Evolutionary conservation across 2,797 vertebrate genomes (phyloP).

Genomic region (Leontopithecus rosalia): DNA sequence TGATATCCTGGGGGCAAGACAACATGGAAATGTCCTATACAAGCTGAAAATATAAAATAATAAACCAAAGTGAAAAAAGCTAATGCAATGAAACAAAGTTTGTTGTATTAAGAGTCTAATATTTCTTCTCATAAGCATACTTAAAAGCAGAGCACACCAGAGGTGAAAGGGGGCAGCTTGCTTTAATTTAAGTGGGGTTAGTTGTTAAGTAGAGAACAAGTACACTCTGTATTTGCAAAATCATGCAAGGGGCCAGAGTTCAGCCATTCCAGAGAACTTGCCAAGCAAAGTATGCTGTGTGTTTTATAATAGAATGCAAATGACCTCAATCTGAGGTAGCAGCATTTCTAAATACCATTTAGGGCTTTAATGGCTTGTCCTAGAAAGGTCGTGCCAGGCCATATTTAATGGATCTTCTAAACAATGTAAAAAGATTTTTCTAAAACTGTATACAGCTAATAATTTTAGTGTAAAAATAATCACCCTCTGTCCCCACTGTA

Average conservation of each 20-base stretch:
- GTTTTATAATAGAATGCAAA: constrained; percentile 63
- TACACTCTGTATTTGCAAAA: constrained; percentile 53
- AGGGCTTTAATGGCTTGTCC: constrained; percentile 58
- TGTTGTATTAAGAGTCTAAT: constrained; percentile 42
- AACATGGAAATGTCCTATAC: constrained; percentile 42
- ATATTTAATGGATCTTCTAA: constrained; percentile 64
- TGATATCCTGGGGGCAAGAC: background rate
- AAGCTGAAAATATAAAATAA: constrained; percentile 29
- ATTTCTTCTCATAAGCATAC: constrained; percentile 10
- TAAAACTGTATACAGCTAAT: constrained; percentile 16
- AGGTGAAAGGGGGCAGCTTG: constrained; percentile 37
- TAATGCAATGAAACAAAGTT: constrained; percentile 37
- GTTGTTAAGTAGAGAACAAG: background rate
- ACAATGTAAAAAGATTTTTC: constrained; percentile 54
- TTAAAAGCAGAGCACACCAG: background rate
- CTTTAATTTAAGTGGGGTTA: constrained; percentile 54
- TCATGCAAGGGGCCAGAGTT: background rate
- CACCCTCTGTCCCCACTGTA: background rate
- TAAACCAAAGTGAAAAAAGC: constrained; percentile 36
- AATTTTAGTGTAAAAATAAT: constrained; percentile 59
- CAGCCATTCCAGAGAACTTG: background rate
- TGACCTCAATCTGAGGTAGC: constrained; percentile 61
- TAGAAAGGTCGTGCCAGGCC: constrained; percentile 36
- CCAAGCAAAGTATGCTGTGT: background rate
- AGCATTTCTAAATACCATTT: constrained; percentile 54